Percentiles rank a stretch among this genome's conserved stretches.
phyloP scores from a whole-genome alignment of 2,888 invertebrate species.

The Eremobia ochroleuca region DNA sequence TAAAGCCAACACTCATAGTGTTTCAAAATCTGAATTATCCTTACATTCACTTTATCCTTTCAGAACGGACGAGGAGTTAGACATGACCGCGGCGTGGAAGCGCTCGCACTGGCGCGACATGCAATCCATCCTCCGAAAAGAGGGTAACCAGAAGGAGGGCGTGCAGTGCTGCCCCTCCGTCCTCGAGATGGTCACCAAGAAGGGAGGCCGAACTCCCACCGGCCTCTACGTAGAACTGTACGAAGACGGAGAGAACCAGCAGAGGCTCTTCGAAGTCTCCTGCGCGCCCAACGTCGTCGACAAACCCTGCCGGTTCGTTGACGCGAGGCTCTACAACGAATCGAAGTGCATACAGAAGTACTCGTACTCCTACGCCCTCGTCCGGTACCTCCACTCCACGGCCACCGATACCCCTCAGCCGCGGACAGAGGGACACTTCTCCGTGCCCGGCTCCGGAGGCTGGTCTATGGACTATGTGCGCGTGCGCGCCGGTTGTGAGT shows the following conservation, averaged over 20 bases:
- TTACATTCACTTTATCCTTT: slow-evolving; percentile 47
- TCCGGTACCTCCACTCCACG: slow-evolving; percentile 90
- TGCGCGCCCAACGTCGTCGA: slow-evolving; percentile 93
- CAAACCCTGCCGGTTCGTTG: slow-evolving; percentile 94
- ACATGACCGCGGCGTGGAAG: slow-evolving; percentile 87
- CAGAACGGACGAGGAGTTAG: slow-evolving; percentile 87
- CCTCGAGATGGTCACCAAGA: slow-evolving; percentile 94
- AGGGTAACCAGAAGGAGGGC: slow-evolving; percentile 81
- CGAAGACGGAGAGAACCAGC: slow-evolving; percentile 93
- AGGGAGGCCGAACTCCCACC: slow-evolving; percentile 94
- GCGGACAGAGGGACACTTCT: slow-evolving; percentile 84
- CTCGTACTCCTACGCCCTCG: slow-evolving; percentile 96
- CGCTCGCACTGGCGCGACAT: slow-evolving; percentile 92
- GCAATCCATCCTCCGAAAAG: slow-evolving; percentile 91
- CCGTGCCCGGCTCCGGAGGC: slow-evolving; percentile 90
- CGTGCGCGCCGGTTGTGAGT: slow-evolving; percentile 96
- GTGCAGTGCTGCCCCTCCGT: slow-evolving; percentile 96
- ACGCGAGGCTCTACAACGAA: slow-evolving; percentile 92
- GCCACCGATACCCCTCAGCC: slow-evolving; percentile 84
- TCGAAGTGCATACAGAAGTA: slow-evolving; percentile 96
- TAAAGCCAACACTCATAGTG: slow-evolving; percentile 21
- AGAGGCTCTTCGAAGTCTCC: slow-evolving; percentile 95
- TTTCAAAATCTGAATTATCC: slow-evolving; percentile 28
- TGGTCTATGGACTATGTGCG: slow-evolving; percentile 96
- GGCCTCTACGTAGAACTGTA: slow-evolving; percentile 94